Conservation (phyloP, 2,888 invertebrate genomes). For the Pharmacophagus antenor region DNA sequence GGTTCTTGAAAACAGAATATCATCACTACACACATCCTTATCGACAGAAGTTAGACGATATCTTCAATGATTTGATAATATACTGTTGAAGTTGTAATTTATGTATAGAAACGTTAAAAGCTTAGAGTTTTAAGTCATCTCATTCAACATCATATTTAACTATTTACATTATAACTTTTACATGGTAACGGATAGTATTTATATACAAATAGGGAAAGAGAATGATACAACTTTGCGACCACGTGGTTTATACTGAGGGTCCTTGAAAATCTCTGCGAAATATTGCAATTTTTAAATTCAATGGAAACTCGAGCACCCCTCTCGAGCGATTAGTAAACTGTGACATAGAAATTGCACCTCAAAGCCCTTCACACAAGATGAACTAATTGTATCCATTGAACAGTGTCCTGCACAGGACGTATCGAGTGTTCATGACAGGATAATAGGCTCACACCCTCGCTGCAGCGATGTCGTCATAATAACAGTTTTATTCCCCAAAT, state of each 20-base stretch:
- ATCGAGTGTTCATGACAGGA: conserved; percentile 71
- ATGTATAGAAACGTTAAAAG: too few species aligned
- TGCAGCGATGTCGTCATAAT: conserved; percentile 59
- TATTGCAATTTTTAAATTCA: conserved; percentile 24
- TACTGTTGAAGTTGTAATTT: too few species aligned
- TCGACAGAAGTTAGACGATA: too few species aligned
- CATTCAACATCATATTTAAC: too few species aligned
- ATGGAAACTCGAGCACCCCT: conserved; percentile 37
- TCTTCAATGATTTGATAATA: too few species aligned
- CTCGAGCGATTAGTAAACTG: conserved; percentile 41
- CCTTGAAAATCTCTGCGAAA: not conserved
- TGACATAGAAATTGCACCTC: conserved; percentile 46
- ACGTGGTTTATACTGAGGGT: not conserved
- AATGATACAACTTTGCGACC: too few species aligned
- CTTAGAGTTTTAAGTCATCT: too few species aligned
- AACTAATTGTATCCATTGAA: conserved; percentile 39
- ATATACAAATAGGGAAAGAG: too few species aligned
- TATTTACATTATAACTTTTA: too few species aligned
- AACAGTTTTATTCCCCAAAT: conserved; percentile 55
- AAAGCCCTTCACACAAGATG: conserved; percentile 34
- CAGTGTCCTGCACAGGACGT: conserved; percentile 50
- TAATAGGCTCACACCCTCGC: conserved; percentile 72
- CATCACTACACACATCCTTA: too few species aligned
- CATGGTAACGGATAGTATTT: too few species aligned
- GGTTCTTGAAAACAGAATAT: too few species aligned